A percentile compares a stretch with the other conserved stretches of the same genome.
phyloP scores from a whole-genome alignment of 2,797 vertebrate species.

The Anguilla anguilla region DNA sequence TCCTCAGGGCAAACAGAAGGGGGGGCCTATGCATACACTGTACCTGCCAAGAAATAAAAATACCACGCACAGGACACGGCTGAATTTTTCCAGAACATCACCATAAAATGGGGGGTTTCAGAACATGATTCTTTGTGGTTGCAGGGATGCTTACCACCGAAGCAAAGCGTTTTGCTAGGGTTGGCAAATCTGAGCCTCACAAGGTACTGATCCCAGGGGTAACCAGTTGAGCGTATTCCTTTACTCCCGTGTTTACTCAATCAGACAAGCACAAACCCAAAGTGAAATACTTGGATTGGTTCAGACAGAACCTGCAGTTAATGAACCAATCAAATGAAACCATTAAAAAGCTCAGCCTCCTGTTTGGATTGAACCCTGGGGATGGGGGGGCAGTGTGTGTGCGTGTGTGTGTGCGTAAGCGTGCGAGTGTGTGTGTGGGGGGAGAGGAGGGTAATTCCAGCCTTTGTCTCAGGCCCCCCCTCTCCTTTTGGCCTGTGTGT shows the following conservation, averaged over 20 bases:
- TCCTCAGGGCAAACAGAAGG: not conserved
- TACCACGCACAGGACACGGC: not conserved
- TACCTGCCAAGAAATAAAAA: not conserved
- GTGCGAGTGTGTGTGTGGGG: too few relatives aligned
- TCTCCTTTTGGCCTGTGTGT: not conserved
- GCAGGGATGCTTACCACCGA: not conserved
- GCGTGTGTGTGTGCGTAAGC: too few relatives aligned
- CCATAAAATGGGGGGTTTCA: not conserved
- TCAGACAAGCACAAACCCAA: not conserved
- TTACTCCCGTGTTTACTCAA: not conserved
- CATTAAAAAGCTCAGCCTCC: not conserved
- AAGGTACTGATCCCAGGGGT: not conserved
- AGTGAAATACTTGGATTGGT: not conserved
- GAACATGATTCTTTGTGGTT: not conserved
- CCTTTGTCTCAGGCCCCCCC: not conserved
- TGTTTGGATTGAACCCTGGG: not conserved
- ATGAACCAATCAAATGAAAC: constrained; percentile 4
- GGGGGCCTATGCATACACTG: not conserved
- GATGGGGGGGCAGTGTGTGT: not conserved
- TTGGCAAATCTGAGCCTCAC: not conserved
- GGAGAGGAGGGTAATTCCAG: not conserved
- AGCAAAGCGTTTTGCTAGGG: not conserved
- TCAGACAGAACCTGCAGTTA: not conserved
- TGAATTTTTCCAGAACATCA: not conserved
- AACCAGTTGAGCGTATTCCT: not conserved